Evolutionary conservation across 2,888 invertebrate species (phyloP).

Genomic region (Rhagophthalmus giganteus): DNA sequence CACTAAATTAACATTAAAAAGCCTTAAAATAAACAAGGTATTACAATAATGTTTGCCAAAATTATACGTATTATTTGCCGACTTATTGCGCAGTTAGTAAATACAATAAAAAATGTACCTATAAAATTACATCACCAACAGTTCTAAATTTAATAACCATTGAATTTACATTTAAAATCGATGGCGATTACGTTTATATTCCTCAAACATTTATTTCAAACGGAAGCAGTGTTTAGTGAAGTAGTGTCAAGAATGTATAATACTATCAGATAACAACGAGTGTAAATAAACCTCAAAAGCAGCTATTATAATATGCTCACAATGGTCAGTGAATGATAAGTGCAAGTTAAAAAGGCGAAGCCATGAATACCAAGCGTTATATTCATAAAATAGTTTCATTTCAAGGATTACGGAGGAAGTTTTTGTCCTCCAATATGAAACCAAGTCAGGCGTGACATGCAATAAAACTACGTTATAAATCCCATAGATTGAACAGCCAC

Average conservation of each 20-base stretch:
- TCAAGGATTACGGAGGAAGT: slow-evolving; percentile 17
- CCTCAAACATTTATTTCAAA: slow-evolving; percentile 3
- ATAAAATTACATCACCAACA: too few relatives aligned
- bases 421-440: slow-evolving; percentile 25
- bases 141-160: too few relatives aligned
- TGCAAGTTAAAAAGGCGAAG: slow-evolving; percentile 19
- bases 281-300: slow-evolving; percentile 29
- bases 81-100: too few relatives aligned
- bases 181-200: slow-evolving; percentile 5
- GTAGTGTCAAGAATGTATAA: slow-evolving; percentile 23
- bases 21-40: too few relatives aligned
- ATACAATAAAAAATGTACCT: too few relatives aligned
- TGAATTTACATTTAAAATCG: too few relatives aligned
- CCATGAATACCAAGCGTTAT: slow-evolving; percentile 23
- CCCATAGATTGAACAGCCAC: slow-evolving; percentile 13
- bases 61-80: too few relatives aligned
- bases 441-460: slow-evolving; percentile 21
- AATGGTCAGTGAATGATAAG: slow-evolving; percentile 27
- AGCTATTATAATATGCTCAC: slow-evolving; percentile 20
- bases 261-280: slow-evolving; percentile 27
- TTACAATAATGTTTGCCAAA: too few relatives aligned
- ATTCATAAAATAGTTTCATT: too few relatives aligned
- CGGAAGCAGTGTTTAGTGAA: slow-evolving; percentile 22
- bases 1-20: too few relatives aligned
- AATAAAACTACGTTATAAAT: slow-evolving; percentile 17